Base-by-base conservation (phyloP, 2,797 vertebrate species). In the Crax fasciolata region DNA sequence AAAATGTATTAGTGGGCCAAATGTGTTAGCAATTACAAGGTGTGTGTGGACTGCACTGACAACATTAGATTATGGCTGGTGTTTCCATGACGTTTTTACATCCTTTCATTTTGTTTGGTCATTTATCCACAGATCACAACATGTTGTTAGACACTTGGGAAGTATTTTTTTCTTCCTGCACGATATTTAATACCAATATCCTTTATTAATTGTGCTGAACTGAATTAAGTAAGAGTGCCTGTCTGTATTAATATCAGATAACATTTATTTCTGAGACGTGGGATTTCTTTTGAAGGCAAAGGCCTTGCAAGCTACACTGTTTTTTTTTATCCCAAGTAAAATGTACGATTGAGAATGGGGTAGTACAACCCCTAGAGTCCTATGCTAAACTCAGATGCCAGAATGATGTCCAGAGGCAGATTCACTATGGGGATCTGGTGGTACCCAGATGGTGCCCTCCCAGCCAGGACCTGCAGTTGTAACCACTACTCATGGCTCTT, bases 11-110 rank as follows among this genome's bases (percentile, higher is more conserved):
- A 61, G 66, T 71, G 77, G 84, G 46, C 70, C 51, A 85, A 96
- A 94, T 95, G 75, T 97, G 97, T 96, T 98, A 97, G 94, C 88
- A 97, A 97, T 98, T 97, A 97, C 74, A 85, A 96, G 93, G 95
- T 97, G 96, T 97, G 92, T 90, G 89, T 91, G 95, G 95, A 96
- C 89, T 86, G 88, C 95, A 96, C 80, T 93, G 94, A 96, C 96
- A 94, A 95, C 94, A 58, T 80, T 86, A 92, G 94, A 97, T 96
- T 95, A 96, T 0, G 32, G 52, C 74, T 93, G 92, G 87, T 96
- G 96, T 97, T 97, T 97, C 96, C 4, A 27, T 92, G 96, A 96
- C 91, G 16, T 95, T 97, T 97, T 97, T 94, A 96, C 91, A 95
- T 96, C 94, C 94, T 89, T 82, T 70, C 71, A 32, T 97, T 97